Evolutionary conservation across 2,113 vertebrate genomes (phyloP), one percentile per base, ranked within the genome.

Genomic region (Phaethon lepturus): DNA sequence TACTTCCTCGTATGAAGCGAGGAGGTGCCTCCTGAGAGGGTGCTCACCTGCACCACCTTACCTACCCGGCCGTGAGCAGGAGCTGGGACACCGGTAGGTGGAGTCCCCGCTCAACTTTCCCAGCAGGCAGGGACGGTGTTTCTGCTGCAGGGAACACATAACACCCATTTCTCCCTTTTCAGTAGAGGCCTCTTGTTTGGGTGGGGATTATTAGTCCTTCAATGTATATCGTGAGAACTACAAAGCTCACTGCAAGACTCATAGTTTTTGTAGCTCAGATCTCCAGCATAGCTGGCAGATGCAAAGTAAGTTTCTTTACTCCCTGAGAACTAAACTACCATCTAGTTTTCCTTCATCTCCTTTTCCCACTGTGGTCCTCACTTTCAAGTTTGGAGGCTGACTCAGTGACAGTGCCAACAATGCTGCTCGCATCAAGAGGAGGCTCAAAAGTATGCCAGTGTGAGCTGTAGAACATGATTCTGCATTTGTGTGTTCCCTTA

Each of bases 51-150:
- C 15, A 8, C 22, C 42, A 20, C 9, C 28, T 17, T 9, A 31
- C 53, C 1, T 3, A 17, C 75, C 28, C 7, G 17, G 7, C 17
- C 18, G 12, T 16, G 55, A 42, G 84, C 63, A 1, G 47, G 14
- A 83, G 29, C 47, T 4, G 44, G 14, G 40, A 62, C 47, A 56
- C 82, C 95, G n/a, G 86, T 13, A 97, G 94, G 25, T 76, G 93
- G 96, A 88, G 91, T 11, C 12, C 63, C 67, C 50, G 69, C 45
- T 40, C 82, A 38, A 7, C 26, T 29, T 47, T 86, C 35, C 25
- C 50, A 11, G 13, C 29, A 17, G 68, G 25, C 44, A 23, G 45
- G 11, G 45, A 19, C 3, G 2, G 20, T 17, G 16, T 15, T 56
- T 13, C 53, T 42, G 45, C 56, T 17, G n/a, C 29, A 5, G 31